phyloP scores from a whole-genome alignment of 2,113 vertebrate species.

The Petroica traversi region DNA sequence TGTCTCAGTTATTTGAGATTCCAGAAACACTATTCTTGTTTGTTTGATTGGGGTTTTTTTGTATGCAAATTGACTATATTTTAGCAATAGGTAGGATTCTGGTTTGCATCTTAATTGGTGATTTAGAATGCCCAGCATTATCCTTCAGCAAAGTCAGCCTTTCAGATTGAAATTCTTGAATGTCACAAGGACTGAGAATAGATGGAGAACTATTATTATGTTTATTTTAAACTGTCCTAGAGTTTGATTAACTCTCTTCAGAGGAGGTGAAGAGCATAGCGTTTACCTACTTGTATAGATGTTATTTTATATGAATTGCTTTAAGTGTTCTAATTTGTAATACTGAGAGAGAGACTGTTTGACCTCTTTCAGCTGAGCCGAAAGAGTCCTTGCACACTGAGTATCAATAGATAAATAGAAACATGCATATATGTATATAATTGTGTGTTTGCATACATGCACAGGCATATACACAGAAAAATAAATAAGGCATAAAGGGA shows the following conservation, averaged over 20 bases:
- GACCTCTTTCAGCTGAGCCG: not conserved
- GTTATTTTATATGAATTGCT: not conserved
- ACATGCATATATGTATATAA: not conserved
- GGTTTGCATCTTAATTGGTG: constrained; percentile 35
- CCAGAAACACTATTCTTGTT: not conserved
- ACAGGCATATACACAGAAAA: not conserved
- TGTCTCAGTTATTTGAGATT: not conserved
- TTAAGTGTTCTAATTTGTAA: not conserved
- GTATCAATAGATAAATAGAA: not conserved
- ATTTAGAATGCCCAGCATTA: constrained; percentile 33
- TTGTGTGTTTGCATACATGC: not conserved
- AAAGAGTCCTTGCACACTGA: not conserved
- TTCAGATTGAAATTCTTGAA: constrained; percentile 47
- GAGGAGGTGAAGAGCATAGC: not conserved
- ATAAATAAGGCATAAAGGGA: not conserved
- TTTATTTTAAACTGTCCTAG: constrained; percentile 32
- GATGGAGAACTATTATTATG: constrained; percentile 27
- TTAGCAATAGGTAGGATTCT: constrained; percentile 32
- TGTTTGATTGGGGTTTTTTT: constrained; percentile 23
- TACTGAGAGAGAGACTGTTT: not conserved
- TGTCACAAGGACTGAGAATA: constrained; percentile 27
- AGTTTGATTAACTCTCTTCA: not conserved
- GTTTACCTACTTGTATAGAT: not conserved
- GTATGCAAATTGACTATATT: constrained; percentile 9
- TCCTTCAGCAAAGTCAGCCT: constrained; percentile 38